phyloP scores from a whole-genome alignment of 2,888 invertebrate species.

The Chrysolina haemoptera region DNA sequence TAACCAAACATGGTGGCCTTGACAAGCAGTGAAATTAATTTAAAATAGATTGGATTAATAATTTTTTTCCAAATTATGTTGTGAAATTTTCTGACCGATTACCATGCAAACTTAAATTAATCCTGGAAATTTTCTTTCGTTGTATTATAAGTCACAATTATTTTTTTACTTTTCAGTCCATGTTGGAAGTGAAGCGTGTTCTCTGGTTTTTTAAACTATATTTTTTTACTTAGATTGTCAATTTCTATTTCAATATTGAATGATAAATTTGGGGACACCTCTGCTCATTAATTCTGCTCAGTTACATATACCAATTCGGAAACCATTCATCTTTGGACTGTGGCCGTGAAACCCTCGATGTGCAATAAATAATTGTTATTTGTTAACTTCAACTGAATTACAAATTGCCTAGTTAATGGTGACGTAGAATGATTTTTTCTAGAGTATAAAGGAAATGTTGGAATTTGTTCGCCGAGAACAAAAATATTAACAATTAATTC shows the following conservation, averaged over 20 bases:
- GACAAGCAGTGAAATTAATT: no score
- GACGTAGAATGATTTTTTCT: neutral
- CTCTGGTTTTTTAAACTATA: no score
- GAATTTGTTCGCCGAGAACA: neutral
- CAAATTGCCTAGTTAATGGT: neutral
- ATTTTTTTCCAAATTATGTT: no score
- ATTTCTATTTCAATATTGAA: neutral
- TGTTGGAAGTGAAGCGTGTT: no score
- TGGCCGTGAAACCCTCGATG: neutral
- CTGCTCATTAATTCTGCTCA: slow-evolving; percentile 2
- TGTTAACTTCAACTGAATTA: neutral
- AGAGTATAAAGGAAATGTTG: neutral
- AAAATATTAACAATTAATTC: neutral
- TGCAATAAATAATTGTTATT: neutral
- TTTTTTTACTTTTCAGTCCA: no score
- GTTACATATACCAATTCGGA: neutral
- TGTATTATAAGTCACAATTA: no score
- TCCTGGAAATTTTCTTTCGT: no score
- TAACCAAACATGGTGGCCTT: no score
- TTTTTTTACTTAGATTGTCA: no score
- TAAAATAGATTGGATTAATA: no score
- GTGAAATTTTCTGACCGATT: no score
- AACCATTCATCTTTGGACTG: slow-evolving; percentile 7
- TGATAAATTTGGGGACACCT: neutral
- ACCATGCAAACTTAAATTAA: no score